Base-by-base conservation (phyloP, 2,113 vertebrate species). In the Cheilinus undulatus region DNA sequence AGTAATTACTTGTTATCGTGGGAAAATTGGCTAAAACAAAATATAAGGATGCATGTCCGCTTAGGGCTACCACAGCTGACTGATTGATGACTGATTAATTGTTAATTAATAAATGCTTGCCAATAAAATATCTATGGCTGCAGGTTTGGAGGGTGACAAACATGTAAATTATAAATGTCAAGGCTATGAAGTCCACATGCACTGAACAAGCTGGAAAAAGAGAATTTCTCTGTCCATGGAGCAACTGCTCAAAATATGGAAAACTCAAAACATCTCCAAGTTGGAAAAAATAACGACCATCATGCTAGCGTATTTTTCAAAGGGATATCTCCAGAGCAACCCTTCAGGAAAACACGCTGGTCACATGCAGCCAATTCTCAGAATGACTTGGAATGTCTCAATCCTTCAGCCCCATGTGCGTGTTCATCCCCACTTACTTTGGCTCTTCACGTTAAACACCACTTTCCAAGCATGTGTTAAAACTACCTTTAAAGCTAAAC, bases 321-420 rank as follows among this genome's bases (percentile, higher is more conserved):
- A 42, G 6, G 30, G 5, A 74, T 22, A 30, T 62, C 70, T 57
- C 32, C 60, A 71, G 28, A 66, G 46, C 24, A 82, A 58, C 24
- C 24, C 7, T 2, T 17, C 0, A 14, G 61, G 60, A 71, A 63
- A 80, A 65, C 61, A 71, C 34, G 27, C 3, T 0, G 24, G 57
- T 78, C 69, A 78, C 73, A 77, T 80, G 84, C 30, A 72, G 57
- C 49, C 1, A 27, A 69, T 69, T 73, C 59, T 34, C 45, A 26
- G 24, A 42, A 51, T 13, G 49, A 54, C 60, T 1, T 0, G 43
- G 28, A 15, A 1, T 3, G 36, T 34, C 50, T 62, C 69, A 11
- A 1, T 3, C 49, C 23, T 66, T 24, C 27, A 40, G 3, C 0
- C 0, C 13, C 28, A 11, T 15, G 57, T 20, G 22, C 40, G 9